Evolutionary conservation across 2,888 invertebrate species (phyloP), one percentile per base, ranked within the genome.

Genomic region (Buathra laborator): DNA sequence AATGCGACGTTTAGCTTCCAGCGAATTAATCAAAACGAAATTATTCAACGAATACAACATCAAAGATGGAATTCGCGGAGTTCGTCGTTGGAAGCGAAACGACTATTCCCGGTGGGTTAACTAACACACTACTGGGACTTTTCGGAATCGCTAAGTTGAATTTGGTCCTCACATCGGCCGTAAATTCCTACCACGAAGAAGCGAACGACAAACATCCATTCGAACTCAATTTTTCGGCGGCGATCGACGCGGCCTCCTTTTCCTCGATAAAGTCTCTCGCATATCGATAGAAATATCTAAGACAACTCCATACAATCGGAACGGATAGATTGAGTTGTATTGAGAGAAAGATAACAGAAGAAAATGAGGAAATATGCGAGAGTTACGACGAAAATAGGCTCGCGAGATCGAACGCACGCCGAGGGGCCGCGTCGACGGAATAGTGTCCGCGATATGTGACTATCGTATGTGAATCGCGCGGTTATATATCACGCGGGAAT

Each of bases 171-270:
- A 87, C 87, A 89, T 85, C 86, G 90, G 85, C 86, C 86, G 83
- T 89, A 86, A 89, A 91, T 87, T 90, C 89, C 90, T 92, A 92
- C 89, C 88, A 90, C 87, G 91, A 90, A 89, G 87, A 92, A 92
- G 90, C 90, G 89, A 90, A 91, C 88, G 90, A 90, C 89, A 90
- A 92, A 92, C 91, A 92, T 90, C 86, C 91, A 92, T 91, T 91
- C 89, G 86, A 88, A 89, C 80, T 87, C 37, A 76, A 74, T 81
- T 74, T 81, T 74, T 74, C 56, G 32, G 72, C 51, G n/a, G 14
- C 14, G 51, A 72, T 83, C 68, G 44, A 37, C 81, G 56, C 62
- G 46, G 75, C 85, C 82, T 59, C 16, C 62, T 76, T 62, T 46
- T 80, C 78, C 62, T 43, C 14, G 37, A 56, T 12, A 48, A 66